Percentiles rank a stretch among this genome's conserved stretches.
phyloP scores from a whole-genome alignment of 1,140 invertebrate species.

The Caerostris extrusa region DNA sequence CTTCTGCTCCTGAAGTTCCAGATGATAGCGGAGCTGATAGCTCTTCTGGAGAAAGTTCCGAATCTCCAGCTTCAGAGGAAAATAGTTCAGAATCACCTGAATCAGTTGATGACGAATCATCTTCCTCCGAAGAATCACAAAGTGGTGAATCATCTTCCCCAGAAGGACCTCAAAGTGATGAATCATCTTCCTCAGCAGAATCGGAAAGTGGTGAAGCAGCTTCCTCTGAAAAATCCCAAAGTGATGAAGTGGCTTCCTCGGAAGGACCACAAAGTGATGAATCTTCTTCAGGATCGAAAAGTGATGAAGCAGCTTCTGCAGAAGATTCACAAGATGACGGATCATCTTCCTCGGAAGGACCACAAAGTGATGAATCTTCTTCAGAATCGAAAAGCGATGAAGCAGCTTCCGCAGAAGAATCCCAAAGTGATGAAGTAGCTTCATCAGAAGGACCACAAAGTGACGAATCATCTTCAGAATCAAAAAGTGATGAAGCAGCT shows the following conservation, averaged over 20 bases:
- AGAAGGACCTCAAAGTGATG: neutral
- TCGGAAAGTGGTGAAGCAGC: no score
- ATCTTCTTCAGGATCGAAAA: no score
- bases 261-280: neutral
- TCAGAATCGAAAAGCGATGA: no score
- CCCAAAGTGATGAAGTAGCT: neutral
- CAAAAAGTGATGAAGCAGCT: neutral
- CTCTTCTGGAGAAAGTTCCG: neutral
- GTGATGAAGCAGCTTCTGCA: no score
- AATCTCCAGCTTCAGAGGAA: slow-evolving; percentile 4
- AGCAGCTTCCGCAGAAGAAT: no score
- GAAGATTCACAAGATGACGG: neutral
- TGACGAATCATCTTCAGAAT: neutral
- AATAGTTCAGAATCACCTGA: neutral
- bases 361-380: neutral
- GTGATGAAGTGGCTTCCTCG: slow-evolving; percentile 4
- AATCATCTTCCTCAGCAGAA: no score
- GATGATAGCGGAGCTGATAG: neutral
- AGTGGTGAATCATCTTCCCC: neutral
- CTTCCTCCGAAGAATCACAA: neutral
- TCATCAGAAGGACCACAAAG: neutral
- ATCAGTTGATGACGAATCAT: neutral
- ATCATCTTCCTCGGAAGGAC: neutral
- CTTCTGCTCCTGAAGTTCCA: slow-evolving; percentile 48
- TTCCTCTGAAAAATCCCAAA: no score